These are phyloP conservation scores for Synergus gifuensis DNA, from an alignment of 2,888 invertebrate genomes.

Conservation along the genomic window DNA sequence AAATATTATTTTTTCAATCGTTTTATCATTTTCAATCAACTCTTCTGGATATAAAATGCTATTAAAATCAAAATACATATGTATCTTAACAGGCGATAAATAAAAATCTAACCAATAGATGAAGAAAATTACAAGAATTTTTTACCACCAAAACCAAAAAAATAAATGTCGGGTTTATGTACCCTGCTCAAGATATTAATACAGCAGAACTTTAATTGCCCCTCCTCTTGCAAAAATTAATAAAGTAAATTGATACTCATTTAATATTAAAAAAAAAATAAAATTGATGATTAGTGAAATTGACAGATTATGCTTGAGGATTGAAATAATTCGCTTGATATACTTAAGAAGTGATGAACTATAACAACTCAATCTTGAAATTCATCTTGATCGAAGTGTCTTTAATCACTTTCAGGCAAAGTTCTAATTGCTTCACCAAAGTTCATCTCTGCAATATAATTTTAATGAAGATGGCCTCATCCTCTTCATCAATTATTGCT, in stretches of 20 bases:
- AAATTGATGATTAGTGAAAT: not conserved
- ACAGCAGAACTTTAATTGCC: too few species aligned
- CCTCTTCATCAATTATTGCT: conserved; percentile 13
- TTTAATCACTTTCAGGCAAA: not conserved
- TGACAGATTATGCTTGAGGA: not conserved
- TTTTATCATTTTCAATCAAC: too few species aligned
- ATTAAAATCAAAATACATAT: too few species aligned
- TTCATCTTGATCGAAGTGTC: not conserved
- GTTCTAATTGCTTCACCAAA: not conserved
- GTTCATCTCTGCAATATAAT: not conserved
- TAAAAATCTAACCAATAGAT: too few species aligned
- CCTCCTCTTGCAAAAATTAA: not conserved
- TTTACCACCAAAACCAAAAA: too few species aligned
- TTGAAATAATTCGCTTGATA: not conserved
- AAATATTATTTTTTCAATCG: too few species aligned
- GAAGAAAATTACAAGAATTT: too few species aligned
- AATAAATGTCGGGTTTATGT: too few species aligned
- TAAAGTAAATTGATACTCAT: not conserved
- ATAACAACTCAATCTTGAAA: not conserved
- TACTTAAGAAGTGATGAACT: not conserved
- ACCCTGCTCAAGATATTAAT: too few species aligned
- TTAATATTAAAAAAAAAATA: not conserved
- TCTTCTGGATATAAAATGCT: too few species aligned
- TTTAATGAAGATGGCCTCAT: conserved; percentile 3
- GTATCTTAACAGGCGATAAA: too few species aligned